Percentiles rank a stretch among this genome's conserved stretches.
Evolutionary conservation across 2,113 vertebrate species (phyloP).

Genomic region (Sturnus vulgaris): DNA sequence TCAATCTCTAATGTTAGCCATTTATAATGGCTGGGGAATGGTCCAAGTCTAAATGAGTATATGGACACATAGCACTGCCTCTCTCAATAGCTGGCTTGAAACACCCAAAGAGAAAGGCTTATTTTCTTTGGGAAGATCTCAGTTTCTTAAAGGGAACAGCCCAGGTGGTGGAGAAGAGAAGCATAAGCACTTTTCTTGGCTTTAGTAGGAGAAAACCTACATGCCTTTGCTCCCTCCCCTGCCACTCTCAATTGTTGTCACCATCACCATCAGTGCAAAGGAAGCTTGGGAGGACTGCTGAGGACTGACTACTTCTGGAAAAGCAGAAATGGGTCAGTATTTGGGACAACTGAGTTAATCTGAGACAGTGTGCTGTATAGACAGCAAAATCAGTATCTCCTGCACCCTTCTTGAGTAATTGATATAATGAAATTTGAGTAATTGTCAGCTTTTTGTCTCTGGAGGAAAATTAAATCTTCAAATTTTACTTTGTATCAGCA

Average conservation of each 20-base stretch:
- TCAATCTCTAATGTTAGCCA: background rate
- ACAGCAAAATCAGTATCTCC: background rate
- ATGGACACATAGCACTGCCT: background rate
- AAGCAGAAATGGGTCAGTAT: constrained; percentile 49
- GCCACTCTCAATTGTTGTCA: background rate
- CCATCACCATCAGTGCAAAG: background rate
- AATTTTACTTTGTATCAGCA: background rate
- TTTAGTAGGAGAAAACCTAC: background rate
- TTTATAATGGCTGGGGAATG: background rate
- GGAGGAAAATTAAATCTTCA: background rate
- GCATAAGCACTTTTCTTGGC: background rate
- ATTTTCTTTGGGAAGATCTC: background rate
- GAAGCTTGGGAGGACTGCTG: background rate
- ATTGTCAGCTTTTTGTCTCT: background rate
- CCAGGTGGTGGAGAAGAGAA: background rate
- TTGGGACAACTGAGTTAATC: constrained; percentile 34
- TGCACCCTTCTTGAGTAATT: background rate
- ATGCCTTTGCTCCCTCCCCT: background rate
- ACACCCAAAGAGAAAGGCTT: background rate
- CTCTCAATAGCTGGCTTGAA: background rate
- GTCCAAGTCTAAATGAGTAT: background rate
- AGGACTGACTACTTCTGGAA: background rate
- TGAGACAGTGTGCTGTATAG: background rate
- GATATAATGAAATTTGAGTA: background rate
- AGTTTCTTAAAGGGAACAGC: background rate